These are phyloP conservation scores for Cryptus viduatorius DNA, from an alignment of 2,888 invertebrate species.

Conservation along the genomic window DNA sequence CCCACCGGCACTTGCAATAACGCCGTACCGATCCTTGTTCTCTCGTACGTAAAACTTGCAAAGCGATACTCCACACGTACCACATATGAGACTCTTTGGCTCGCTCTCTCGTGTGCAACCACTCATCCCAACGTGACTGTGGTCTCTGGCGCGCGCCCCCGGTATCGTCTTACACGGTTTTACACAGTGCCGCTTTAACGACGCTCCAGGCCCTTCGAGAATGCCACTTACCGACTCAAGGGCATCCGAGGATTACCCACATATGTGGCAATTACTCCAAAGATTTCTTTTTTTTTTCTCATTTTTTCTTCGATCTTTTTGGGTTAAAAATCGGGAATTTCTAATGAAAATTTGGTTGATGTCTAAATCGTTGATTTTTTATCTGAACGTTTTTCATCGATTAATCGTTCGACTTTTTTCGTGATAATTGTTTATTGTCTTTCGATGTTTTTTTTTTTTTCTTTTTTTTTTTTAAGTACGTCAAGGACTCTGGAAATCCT, in stretches of 20 bases:
- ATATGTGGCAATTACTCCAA: too few relatives aligned
- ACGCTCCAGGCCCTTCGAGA: constrained; percentile 61
- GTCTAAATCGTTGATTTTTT: background rate
- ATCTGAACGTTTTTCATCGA: background rate
- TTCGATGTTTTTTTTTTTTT: background rate
- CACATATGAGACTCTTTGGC: constrained; percentile 24
- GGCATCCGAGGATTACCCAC: background rate
- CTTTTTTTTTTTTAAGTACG: background rate
- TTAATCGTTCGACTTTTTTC: background rate
- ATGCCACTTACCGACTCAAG: constrained; percentile 39
- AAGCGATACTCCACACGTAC: constrained; percentile 23
- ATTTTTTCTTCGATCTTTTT: too few relatives aligned
- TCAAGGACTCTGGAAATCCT: background rate
- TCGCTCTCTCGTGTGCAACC: constrained; percentile 22
- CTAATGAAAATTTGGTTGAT: background rate
- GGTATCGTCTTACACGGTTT: constrained; percentile 64
- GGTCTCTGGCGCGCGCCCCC: constrained; percentile 49
- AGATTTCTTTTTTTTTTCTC: too few relatives aligned
- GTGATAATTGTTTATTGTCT: background rate
- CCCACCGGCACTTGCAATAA: constrained; percentile 16
- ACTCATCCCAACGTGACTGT: constrained; percentile 43
- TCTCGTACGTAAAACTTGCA: constrained; percentile 6
- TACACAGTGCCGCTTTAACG: constrained; percentile 65
- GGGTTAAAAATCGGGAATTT: background rate
- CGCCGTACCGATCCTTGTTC: background rate